phyloP scores from a whole-genome alignment of 2,797 vertebrate species.

The Urophycis tenuis region DNA sequence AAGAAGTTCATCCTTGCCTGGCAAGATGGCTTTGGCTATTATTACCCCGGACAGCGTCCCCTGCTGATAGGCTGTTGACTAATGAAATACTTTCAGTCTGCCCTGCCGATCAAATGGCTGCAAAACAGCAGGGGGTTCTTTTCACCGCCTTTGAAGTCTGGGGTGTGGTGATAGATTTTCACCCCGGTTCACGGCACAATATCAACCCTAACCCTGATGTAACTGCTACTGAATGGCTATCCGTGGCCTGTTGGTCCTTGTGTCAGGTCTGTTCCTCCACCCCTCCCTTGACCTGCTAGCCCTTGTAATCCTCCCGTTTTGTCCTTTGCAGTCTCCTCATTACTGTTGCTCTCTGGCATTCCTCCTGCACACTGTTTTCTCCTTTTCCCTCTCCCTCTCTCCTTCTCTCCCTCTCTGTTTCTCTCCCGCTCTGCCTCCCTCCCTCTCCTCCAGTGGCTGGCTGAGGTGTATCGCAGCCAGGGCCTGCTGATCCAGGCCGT shows the following conservation, averaged over 20 bases:
- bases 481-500: conserved; percentile 86
- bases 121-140: not conserved
- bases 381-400: conserved; percentile 2
- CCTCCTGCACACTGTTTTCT: not conserved
- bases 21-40: not conserved
- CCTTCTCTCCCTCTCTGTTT: conserved; percentile 3
- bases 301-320: not conserved
- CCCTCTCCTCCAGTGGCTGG: conserved; percentile 80
- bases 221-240: not conserved
- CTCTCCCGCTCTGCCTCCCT: not conserved
- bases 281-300: not conserved
- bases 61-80: not conserved
- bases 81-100: conserved; percentile 9
- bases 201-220: not conserved
- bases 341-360: not conserved
- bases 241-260: not conserved
- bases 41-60: not conserved
- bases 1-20: conserved; percentile 1
- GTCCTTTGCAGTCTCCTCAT: not conserved
- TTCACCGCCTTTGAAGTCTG: not conserved
- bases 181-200: not conserved
- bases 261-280: not conserved
- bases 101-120: conserved; percentile 10
- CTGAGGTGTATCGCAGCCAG: conserved; percentile 83
- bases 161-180: not conserved